These are phyloP conservation scores for Streptopelia turtur DNA, from an alignment of 2,797 vertebrate genomes.

Conservation along the genomic window DNA sequence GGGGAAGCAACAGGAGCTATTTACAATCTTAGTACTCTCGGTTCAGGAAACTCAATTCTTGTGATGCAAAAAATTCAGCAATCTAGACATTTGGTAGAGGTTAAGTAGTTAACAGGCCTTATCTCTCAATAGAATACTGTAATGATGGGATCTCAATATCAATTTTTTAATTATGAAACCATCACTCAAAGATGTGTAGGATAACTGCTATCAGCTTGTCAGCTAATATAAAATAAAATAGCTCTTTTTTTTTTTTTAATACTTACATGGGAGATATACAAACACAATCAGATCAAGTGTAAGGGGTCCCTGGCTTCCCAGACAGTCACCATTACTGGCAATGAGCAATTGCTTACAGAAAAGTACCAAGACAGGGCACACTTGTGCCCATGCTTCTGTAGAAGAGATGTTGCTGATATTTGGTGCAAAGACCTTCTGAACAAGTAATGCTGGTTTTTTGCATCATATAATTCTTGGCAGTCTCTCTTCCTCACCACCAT, in stretches of 20 bases:
- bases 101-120: background rate
- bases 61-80: background rate
- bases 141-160: background rate
- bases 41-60: background rate
- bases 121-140: background rate
- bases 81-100: background rate
- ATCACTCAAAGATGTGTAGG: background rate
- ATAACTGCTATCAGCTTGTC: background rate
- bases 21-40: background rate
- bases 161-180: background rate
- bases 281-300: background rate
- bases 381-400: background rate
- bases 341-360: background rate
- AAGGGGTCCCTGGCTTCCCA: background rate
- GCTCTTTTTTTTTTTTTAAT: background rate
- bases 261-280: background rate
- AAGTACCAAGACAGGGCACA: background rate
- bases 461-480: background rate
- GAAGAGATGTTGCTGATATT: background rate
- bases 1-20: background rate
- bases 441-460: background rate
- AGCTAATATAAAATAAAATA: background rate
- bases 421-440: background rate
- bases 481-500: background rate
- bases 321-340: too few species aligned